Evolutionary conservation across 2,888 invertebrate genomes (phyloP), one percentile per base, ranked within the genome.

Genomic region (Cephus spinipes): DNA sequence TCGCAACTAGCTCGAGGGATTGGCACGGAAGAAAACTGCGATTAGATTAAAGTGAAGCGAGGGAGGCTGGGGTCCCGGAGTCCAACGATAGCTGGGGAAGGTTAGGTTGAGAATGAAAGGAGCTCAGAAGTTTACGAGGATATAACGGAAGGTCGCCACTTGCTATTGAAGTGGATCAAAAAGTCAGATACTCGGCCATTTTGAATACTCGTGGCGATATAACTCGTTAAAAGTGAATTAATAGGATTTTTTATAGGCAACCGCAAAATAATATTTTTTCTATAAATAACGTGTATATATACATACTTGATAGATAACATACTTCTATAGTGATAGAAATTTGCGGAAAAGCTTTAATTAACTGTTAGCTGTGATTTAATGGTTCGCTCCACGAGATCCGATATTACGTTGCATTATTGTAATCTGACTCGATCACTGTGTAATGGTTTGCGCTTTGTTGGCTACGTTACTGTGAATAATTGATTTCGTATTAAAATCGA

Each of bases 101-200:
- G 40, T 69, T 55, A 77, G 68, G 69, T 68, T 68, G 71, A 71
- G 77, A 77, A 75, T 74, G 77, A 77, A 73, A 73, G 76, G 73
- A 73, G 78, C 73, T 76, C 69, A 35, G 74, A 68, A 76, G 76
- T 79, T 79, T 79, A 79, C 79, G 79, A 79, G 76, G 76, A 68
- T 36, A 73, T 77, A 77, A 77, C 76, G 76, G 73, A 74, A 77
- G 79, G 76, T 79, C 79, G 76, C 35, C 79, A 76, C 73, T 79
- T 74, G 74, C 76, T 77, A 40, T 35, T 76, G 68, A 69, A 79
- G 76, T 76, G 76, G 71, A 71, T 33, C 71, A 33, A 71, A 71
- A 71, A 33, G 71, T 71, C 71, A 33, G 23, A 55, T 55, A 55
- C 23, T 55, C 55, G 55, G 23, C 55, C 55, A 55, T 23, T 55